phyloP scores from a whole-genome alignment of 2,797 vertebrate species.

The Phalloptychus januarius region DNA sequence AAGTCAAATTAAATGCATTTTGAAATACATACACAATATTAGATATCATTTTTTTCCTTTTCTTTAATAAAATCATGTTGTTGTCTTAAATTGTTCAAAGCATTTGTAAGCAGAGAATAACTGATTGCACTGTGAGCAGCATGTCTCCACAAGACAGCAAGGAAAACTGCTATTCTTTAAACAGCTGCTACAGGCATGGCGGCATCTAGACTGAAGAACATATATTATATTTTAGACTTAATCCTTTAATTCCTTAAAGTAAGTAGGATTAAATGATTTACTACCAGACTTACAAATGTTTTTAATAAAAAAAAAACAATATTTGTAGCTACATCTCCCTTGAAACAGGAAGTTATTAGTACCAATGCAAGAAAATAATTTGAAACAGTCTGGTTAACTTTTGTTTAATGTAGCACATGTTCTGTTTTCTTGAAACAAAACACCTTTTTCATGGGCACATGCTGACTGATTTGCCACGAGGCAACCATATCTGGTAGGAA shows the following conservation, averaged over 20 bases:
- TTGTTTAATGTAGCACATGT: not conserved
- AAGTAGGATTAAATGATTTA: not conserved
- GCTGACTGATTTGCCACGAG: not conserved
- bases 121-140: not conserved
- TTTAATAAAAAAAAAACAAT: not conserved
- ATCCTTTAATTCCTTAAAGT: not conserved
- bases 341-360: not conserved
- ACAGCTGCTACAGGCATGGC: not conserved
- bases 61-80: not conserved
- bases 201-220: not conserved
- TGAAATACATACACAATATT: not conserved
- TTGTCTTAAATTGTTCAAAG: not conserved
- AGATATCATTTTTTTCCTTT: not conserved
- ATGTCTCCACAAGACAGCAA: not conserved
- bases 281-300: not conserved
- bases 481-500: not conserved
- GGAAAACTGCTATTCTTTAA: not conserved
- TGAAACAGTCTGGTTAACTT: not conserved
- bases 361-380: not conserved
- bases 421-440: not conserved
- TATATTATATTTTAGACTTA: not conserved
- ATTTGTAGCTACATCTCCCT: not conserved
- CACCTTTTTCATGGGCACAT: not conserved
- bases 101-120: not conserved
- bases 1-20: not conserved